A percentile compares a stretch with the other conserved stretches of the same genome.
These are phyloP conservation scores for Amiota mariae DNA, from an alignment of 2,888 invertebrate species.

Conservation along the genomic window DNA sequence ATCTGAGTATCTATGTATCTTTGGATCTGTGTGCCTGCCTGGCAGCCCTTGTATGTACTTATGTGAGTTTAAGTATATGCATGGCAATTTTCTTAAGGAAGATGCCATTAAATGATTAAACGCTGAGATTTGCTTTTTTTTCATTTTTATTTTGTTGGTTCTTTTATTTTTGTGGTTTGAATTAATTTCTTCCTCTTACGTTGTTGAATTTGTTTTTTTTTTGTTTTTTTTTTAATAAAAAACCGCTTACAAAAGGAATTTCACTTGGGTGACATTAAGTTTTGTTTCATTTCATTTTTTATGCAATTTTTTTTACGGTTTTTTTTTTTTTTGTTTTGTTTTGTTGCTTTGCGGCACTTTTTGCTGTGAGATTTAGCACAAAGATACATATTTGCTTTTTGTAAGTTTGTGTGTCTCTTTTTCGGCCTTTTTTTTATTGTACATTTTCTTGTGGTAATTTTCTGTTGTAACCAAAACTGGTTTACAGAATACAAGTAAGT, in stretches of 20 bases:
- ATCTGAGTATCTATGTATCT: too few species aligned
- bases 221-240: conserved; percentile 21
- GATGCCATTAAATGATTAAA: conserved; percentile 67
- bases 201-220: conserved; percentile 30
- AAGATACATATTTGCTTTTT: conserved; percentile 2
- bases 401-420: too few species aligned
- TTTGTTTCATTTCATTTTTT: conserved; percentile 15
- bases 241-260: conserved; percentile 31
- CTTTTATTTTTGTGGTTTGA: conserved; percentile 36
- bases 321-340: background rate
- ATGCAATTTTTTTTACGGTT: background rate
- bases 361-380: conserved; percentile 12
- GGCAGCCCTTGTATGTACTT: background rate
- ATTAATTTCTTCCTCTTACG: conserved; percentile 17
- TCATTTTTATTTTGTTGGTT: background rate
- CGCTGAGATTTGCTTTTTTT: conserved; percentile 48
- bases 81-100: conserved; percentile 44
- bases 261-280: conserved; percentile 48
- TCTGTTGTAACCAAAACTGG: background rate
- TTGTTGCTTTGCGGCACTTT: conserved; percentile 8
- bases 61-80: background rate
- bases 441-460: background rate
- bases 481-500: too few species aligned
- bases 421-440: background rate
- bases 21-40: too few species aligned